phyloP scores from a whole-genome alignment of 2,888 invertebrate genomes.

The Schizaphis graminum region DNA sequence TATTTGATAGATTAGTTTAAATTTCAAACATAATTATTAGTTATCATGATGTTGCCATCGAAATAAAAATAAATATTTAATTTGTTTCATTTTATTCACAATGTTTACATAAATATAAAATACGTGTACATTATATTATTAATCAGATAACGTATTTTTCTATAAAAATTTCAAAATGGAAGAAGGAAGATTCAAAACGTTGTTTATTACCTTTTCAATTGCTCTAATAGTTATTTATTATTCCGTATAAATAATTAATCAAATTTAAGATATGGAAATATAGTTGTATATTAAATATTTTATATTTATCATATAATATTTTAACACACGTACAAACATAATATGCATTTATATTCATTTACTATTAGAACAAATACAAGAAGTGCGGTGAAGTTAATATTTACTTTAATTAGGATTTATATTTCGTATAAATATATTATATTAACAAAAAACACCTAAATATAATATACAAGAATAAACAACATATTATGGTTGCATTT shows the following conservation, averaged over 20 bases:
- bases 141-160: not conserved
- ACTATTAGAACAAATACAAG: not conserved
- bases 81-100: not conserved
- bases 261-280: not conserved
- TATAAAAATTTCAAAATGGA: not conserved
- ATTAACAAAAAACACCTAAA: not conserved
- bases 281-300: not conserved
- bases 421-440: not conserved
- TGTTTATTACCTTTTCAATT: not conserved
- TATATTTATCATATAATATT: not conserved
- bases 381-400: fast-evolving
- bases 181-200: not conserved
- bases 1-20: not conserved
- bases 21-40: not conserved
- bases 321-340: not conserved
- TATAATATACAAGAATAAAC: not conserved
- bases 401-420: not conserved
- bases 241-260: not conserved
- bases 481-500: not conserved
- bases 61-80: not conserved
- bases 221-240: conserved; percentile 20
- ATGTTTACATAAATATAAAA: not conserved
- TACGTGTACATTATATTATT: not conserved
- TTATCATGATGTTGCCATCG: not conserved
- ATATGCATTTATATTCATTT: not conserved